Evolutionary conservation across 2,113 vertebrate species (phyloP).

Genomic region (Bufo gargarizans): DNA sequence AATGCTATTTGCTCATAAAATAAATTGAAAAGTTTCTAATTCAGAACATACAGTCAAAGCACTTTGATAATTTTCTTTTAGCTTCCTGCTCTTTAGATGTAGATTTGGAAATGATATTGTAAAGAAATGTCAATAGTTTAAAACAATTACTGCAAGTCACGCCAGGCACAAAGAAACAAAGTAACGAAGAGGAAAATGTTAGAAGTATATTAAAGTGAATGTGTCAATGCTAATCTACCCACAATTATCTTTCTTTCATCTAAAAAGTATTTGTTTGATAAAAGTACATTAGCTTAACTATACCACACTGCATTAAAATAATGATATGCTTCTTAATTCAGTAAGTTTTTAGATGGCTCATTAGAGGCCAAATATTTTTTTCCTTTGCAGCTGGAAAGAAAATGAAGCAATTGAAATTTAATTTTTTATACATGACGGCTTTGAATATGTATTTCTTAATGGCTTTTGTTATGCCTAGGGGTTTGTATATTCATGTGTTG

Average conservation of each 20-base stretch:
- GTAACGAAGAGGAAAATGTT: constrained; percentile 35
- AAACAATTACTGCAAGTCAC: constrained; percentile 43
- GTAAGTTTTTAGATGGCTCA: constrained; percentile 66
- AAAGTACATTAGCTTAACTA: constrained; percentile 63
- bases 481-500: constrained; percentile 65
- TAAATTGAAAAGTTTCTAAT: constrained; percentile 10
- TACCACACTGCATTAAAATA: constrained; percentile 61
- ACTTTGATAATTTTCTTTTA: constrained; percentile 19
- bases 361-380: constrained; percentile 68
- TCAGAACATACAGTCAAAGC: background rate
- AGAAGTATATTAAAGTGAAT: constrained; percentile 38
- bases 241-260: constrained; percentile 48
- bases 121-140: constrained; percentile 41
- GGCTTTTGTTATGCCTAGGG: constrained; percentile 74
- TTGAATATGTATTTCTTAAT: constrained; percentile 77
- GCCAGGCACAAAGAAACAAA: constrained; percentile 33
- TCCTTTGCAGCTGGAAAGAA: constrained; percentile 66
- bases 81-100: background rate
- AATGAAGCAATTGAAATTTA: constrained; percentile 70
- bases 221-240: constrained; percentile 26
- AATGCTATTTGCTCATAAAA: background rate
- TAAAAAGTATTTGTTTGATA: constrained; percentile 66
- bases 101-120: constrained; percentile 19
- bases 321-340: constrained; percentile 66
- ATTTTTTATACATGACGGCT: constrained; percentile 74